Percentiles rank a stretch among this genome's conserved stretches.
These are phyloP conservation scores for Albula goreensis DNA, from an alignment of 2,113 vertebrate species.

Conservation along the genomic window DNA sequence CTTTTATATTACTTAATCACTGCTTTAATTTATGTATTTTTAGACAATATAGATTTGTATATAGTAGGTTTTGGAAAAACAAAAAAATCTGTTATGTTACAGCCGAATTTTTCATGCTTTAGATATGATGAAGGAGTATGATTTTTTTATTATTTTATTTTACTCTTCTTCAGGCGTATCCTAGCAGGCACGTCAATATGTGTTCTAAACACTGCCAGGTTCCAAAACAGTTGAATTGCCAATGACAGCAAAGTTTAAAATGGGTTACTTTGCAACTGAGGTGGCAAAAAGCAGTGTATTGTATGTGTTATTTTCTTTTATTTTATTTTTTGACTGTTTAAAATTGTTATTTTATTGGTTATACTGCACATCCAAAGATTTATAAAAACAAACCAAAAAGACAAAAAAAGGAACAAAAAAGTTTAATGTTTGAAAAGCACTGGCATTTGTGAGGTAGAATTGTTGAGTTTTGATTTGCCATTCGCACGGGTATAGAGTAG, in stretches of 20 bases:
- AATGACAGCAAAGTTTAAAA: slow-evolving; percentile 74
- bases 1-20: slow-evolving; percentile 86
- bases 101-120: slow-evolving; percentile 81
- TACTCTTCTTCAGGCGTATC: slow-evolving; percentile 79
- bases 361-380: slow-evolving; percentile 86
- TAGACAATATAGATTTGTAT: slow-evolving; percentile 90
- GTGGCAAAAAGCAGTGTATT: slow-evolving; percentile 76
- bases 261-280: slow-evolving; percentile 78
- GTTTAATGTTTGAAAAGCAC: slow-evolving; percentile 80
- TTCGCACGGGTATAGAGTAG: slow-evolving; percentile 81
- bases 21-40: slow-evolving; percentile 94
- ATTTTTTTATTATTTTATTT: slow-evolving; percentile 52
- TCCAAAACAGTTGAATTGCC: slow-evolving; percentile 75
- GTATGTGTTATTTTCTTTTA: slow-evolving; percentile 56
- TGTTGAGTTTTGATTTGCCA: slow-evolving; percentile 73
- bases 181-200: slow-evolving; percentile 80
- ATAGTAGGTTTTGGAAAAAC: slow-evolving; percentile 82
- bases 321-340: slow-evolving; percentile 79
- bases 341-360: slow-evolving; percentile 79
- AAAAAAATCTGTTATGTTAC: slow-evolving; percentile 78
- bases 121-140: slow-evolving; percentile 75
- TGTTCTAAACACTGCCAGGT: slow-evolving; percentile 91
- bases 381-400: slow-evolving; percentile 73
- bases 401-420: slow-evolving; percentile 55
- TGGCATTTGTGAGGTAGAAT: slow-evolving; percentile 82